phyloP scores from a whole-genome alignment of 2,113 vertebrate genomes.

The Hyla sarda region DNA sequence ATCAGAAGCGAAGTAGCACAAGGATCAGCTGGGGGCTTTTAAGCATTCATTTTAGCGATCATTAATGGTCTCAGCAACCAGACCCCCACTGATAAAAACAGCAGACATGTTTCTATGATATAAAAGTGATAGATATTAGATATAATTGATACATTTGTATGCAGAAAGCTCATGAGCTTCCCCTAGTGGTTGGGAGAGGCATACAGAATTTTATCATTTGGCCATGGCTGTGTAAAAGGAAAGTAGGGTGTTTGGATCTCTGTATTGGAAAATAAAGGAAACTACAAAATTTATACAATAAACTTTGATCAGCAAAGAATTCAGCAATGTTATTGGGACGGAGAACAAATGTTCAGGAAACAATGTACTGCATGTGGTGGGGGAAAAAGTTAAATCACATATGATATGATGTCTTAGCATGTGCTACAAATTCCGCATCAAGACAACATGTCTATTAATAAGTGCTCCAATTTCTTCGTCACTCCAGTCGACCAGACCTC shows the following conservation, averaged over 20 bases:
- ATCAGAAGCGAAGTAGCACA: too few relatives aligned
- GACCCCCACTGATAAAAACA: too few relatives aligned
- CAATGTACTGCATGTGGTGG: not conserved
- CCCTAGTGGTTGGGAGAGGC: not conserved
- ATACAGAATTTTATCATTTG: not conserved
- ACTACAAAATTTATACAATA: too few relatives aligned
- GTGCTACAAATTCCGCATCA: slow-evolving; percentile 19
- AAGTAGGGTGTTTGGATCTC: not conserved
- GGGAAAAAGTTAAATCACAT: not conserved
- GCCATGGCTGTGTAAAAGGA: too few relatives aligned
- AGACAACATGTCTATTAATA: slow-evolving; percentile 7
- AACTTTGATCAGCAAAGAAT: too few relatives aligned
- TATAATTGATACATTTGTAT: not conserved
- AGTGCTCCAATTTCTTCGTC: not conserved
- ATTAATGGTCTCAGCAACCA: too few relatives aligned
- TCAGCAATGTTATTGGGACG: not conserved
- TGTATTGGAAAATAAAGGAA: not conserved
- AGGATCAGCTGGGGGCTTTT: too few relatives aligned
- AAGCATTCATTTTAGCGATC: too few relatives aligned
- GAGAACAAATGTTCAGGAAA: not conserved
- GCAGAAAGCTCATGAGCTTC: not conserved
- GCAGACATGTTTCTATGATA: too few relatives aligned
- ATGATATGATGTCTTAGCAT: slow-evolving; percentile 9
- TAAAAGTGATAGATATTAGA: too few relatives aligned
- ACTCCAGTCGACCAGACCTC: not conserved